Conservation (phyloP, 2,113 vertebrate genomes). For the Amphiprion ocellaris region DNA sequence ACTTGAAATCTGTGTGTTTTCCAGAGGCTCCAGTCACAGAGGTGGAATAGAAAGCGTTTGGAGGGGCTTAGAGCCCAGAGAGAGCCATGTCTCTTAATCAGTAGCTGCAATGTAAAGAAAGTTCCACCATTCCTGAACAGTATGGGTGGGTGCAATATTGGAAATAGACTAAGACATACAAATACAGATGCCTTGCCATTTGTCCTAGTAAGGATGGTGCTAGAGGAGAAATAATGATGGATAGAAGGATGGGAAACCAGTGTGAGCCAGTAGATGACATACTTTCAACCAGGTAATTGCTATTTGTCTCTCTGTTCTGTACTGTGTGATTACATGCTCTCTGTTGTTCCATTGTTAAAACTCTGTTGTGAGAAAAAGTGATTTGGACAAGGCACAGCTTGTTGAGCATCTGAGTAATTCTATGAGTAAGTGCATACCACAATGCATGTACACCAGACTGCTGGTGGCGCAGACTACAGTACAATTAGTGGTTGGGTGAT, state of each 20-base stretch:
- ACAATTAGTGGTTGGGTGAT: background rate
- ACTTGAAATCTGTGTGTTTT: conserved; percentile 77
- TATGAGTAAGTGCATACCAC: conserved; percentile 67
- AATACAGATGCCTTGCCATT: conserved; percentile 1
- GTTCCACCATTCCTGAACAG: conserved; percentile 57
- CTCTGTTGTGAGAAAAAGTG: conserved; percentile 69
- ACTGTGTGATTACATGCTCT: conserved; percentile 64
- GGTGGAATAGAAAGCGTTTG: conserved; percentile 46
- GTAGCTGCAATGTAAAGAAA: conserved; percentile 66
- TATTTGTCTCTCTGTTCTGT: conserved; percentile 66
- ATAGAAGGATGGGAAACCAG: conserved; percentile 13
- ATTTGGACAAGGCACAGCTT: conserved; percentile 73
- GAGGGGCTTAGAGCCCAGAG: conserved; percentile 30
- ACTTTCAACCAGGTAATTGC: conserved; percentile 66
- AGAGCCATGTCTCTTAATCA: conserved; percentile 66
- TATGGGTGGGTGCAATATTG: conserved; percentile 69
- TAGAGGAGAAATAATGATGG: background rate
- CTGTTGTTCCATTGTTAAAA: conserved; percentile 70
- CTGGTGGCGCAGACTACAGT: conserved; percentile 12
- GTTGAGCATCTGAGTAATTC: conserved; percentile 61
- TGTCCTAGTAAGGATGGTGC: conserved; percentile 4
- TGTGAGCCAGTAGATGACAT: conserved; percentile 51
- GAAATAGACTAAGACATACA: conserved; percentile 18
- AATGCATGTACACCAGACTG: conserved; percentile 6
- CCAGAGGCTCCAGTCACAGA: conserved; percentile 59